Percentiles rank a stretch among this genome's conserved stretches.
Conservation (phyloP, 2,797 vertebrate species). For the Etheostoma perlongum region DNA sequence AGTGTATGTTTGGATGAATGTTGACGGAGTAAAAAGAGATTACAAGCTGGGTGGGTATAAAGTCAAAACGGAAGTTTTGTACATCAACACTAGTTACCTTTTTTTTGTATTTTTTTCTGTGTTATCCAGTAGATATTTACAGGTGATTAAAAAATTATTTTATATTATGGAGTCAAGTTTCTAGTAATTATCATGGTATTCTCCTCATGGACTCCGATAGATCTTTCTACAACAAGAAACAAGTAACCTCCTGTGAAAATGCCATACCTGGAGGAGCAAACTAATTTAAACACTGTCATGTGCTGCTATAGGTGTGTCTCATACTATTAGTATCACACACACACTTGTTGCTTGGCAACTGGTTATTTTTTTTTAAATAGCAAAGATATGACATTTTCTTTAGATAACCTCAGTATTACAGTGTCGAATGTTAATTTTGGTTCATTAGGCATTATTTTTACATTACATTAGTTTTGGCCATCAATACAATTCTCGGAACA, state of each 20-base stretch:
- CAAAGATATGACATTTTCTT: no score
- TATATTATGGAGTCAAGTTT: slow-evolving; percentile 10
- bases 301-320: background rate
- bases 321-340: background rate
- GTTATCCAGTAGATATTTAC: slow-evolving; percentile 10
- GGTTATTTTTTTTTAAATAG: no score
- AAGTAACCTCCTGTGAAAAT: slow-evolving; percentile 24
- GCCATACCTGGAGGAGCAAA: background rate
- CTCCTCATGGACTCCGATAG: background rate
- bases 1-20: slow-evolving; percentile 1
- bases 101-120: background rate
- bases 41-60: slow-evolving; percentile 30
- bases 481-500: no score
- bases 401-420: no score
- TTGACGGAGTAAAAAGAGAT: slow-evolving; percentile 9
- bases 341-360: no score
- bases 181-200: slow-evolving; percentile 19
- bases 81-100: background rate
- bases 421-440: no score
- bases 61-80: slow-evolving; percentile 16
- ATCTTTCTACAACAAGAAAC: slow-evolving; percentile 25
- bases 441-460: no score
- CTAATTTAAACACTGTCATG: background rate
- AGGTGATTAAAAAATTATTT: slow-evolving; percentile 8
- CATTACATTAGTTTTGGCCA: no score